Base-by-base conservation (phyloP, 2,888 invertebrate species). In the Cheilosia impressa region DNA sequence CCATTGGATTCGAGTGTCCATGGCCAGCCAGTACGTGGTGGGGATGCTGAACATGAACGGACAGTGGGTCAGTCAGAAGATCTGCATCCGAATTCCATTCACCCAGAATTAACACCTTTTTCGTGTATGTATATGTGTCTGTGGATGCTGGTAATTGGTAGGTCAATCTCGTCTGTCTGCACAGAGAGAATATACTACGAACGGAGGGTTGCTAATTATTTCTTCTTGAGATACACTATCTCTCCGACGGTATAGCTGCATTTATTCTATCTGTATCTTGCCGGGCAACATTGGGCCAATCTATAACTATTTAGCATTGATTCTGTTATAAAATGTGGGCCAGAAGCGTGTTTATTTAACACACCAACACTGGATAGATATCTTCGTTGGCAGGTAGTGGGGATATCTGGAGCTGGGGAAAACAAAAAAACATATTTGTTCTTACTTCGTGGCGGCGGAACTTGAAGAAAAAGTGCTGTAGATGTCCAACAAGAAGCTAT, bases 181-280 rank as follows among this genome's bases (percentile, higher is more conserved):
- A 43, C 31, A 50, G 52, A 52, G 72, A 53, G 60, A 62, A 52
- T 52, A 72, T 9, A 72, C 13, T 50, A 43, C 31, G 15, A 31
- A 41, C 27, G 22, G 75, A 75, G 79, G 84, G 84, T 79, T 79
- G 84, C 79, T 84, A 84, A 84, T 84, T 84, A 84, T 79, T 79
- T 79, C 45, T 58, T 13, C 58, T 69, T 55, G 15, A 57, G 43
- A 72, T 50, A 68, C 34, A 45, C 34, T 58, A 58, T 63, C 57
- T 69, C 80, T 69, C 62, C 52, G 19, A 57, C 38, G n/a, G 17
- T 47, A 19, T 7, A 0, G 19, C 52, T 52, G 24, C 19, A 24
- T 24, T 27, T 22, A 24, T 19, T 50, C 10, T 13, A 4, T 50
- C 4, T 50, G 31, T 47, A 38, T 47, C 38, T 38, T 7, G 27